Evolutionary conservation across 2,797 vertebrate species (phyloP), one percentile per base, ranked within the genome.

Genomic region (Pangasius larnaudii): DNA sequence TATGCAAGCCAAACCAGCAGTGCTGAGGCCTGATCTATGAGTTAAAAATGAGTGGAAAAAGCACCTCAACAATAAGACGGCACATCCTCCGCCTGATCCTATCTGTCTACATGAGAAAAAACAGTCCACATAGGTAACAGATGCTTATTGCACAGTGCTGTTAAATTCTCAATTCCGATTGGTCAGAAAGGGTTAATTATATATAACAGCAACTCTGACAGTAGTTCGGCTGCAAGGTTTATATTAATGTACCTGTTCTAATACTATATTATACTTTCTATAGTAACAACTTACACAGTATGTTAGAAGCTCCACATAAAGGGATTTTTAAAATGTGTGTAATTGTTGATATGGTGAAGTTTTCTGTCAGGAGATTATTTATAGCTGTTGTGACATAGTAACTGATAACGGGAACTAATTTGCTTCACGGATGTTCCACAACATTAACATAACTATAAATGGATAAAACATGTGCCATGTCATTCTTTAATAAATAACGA

Each of bases 21-120:
- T 30, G 30, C 42, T 63, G 63, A 74, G 24, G 16, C 63, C 19
- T 71, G 33, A 77, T 42, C 30, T 18, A 19, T 18, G 74, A 79
- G 69, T 88, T 87, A 74, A 75, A 82, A 85, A 58, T 79, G 61
- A 69, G 46, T 46, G 1, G 8, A 46, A 84, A 59, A 79, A 39
- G 19, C 27, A 36, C 24, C 1, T 51, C 33, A 6, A 51, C 53
- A 78, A 69, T 69, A 84, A 4, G 36, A n/a, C 10, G 39, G 16
- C 42, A 46, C 27, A 67, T 58, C 53, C 19, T 58, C 19, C 36
- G 30, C 77, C 58, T 58, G 19, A 59, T 81, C 22, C 11, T 36
- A 36, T 24, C 59, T 6, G 27, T 49, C 24, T 27, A 46, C 42
- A 77, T 42, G 18, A 42, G 65, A 72, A 72, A 42, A 8, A 39